A percentile compares a stretch with the other conserved stretches of the same genome.
These are phyloP conservation scores for Orchesella flavescens DNA, from an alignment of 2,888 invertebrate species.

Conservation along the genomic window DNA sequence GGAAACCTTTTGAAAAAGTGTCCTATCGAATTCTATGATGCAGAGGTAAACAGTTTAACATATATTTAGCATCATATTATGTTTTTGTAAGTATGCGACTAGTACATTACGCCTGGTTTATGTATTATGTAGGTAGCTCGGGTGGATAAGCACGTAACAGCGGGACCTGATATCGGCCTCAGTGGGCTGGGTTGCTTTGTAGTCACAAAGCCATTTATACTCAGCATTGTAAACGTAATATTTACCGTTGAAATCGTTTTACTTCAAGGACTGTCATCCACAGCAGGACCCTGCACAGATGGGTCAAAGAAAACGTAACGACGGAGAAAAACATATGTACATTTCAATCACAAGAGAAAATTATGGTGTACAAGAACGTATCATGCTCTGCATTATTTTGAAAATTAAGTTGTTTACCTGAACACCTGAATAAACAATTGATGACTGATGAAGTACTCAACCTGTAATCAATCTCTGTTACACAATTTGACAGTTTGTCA, in stretches of 20 bases:
- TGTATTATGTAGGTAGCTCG: constrained; percentile 30
- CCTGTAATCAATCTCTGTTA: no score
- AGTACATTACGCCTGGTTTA: no score
- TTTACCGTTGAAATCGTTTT: constrained; percentile 70
- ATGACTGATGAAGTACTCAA: no score
- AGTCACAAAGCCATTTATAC: constrained; percentile 59
- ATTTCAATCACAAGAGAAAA: background rate
- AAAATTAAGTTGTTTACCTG: background rate
- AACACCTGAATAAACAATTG: constrained; percentile 7
- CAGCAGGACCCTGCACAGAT: background rate
- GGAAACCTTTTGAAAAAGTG: constrained; percentile 41
- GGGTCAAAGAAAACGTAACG: no score
- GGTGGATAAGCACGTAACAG: constrained; percentile 44
- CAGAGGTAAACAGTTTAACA: constrained; percentile 35
- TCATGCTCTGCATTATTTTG: background rate
- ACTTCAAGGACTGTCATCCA: constrained; percentile 60
- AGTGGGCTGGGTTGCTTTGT: constrained; percentile 52
- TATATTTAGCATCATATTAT: constrained; percentile 2
- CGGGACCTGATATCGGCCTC: constrained; percentile 51
- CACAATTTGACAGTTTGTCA: no score
- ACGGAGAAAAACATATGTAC: no score
- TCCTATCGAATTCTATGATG: constrained; percentile 46
- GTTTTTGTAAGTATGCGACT: constrained; percentile 20
- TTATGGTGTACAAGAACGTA: no score
- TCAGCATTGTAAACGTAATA: constrained; percentile 61